A percentile compares a stretch with the other conserved stretches of the same genome.
Evolutionary conservation across 1,140 invertebrate genomes (phyloP).

Genomic region (Chlorops oryzae): DNA sequence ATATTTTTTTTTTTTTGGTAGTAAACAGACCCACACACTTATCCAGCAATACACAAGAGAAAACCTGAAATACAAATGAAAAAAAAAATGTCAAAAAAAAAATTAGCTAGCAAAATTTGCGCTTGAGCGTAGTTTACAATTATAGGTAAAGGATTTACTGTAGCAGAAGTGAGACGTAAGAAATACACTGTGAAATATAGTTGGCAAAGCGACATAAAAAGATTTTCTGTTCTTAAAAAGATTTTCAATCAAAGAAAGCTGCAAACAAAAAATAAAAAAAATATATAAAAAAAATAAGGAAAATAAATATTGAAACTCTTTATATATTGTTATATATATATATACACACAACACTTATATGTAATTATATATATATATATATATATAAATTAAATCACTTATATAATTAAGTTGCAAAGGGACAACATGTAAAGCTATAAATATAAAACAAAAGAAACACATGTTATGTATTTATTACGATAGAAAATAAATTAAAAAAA

Average conservation of each 20-base stretch:
- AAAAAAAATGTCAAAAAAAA: neutral
- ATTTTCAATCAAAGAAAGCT: slow-evolving; percentile 3
- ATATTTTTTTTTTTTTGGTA: too few species aligned
- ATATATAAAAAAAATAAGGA: neutral
- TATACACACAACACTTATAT: neutral
- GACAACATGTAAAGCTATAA: neutral
- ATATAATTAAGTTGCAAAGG: too few species aligned
- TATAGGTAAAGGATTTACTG: too few species aligned
- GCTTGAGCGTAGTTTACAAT: too few species aligned
- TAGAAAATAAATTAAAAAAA: neutral
- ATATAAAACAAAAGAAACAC: neutral
- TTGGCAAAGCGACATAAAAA: too few species aligned
- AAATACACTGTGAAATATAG: too few species aligned
- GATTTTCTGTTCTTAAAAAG: too few species aligned
- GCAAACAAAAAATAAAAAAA: slow-evolving; percentile 1
- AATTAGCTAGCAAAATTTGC: neutral
- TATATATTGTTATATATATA: slow-evolving; percentile 2
- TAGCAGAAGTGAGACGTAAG: too few species aligned
- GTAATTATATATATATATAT: neutral
- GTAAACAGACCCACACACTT: too few species aligned
- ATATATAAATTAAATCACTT: neutral
- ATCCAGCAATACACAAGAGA: too few species aligned
- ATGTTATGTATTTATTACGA: neutral
- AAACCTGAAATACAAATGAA: neutral
- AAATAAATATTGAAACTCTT: neutral